Evolutionary conservation across 2,113 vertebrate species (phyloP).

Genomic region (Pandion haliaetus): DNA sequence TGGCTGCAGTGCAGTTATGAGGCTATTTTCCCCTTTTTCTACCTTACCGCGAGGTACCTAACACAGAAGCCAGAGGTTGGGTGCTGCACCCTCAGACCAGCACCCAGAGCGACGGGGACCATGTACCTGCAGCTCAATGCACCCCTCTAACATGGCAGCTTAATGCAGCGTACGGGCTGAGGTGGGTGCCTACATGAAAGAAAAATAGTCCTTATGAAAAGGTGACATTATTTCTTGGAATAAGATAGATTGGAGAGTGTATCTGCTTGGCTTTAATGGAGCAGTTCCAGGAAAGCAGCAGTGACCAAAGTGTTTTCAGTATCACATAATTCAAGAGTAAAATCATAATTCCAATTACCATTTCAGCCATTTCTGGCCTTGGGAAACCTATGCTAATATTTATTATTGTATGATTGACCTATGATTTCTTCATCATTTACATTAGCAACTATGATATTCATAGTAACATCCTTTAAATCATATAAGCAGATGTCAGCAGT

Average conservation of each 20-base stretch:
- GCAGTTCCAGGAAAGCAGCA: constrained; percentile 54
- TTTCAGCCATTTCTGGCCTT: constrained; percentile 45
- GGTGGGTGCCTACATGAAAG: not conserved
- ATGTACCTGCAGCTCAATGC: rapidly evolving
- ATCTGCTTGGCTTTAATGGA: constrained; percentile 4
- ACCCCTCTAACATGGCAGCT: not conserved
- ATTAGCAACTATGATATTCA: constrained; percentile 41
- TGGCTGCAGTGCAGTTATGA: not conserved
- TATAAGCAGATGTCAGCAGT: constrained; percentile 22
- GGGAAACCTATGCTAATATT: constrained; percentile 58
- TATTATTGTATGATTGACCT: constrained; percentile 64
- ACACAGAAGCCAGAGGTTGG: rapidly evolving
- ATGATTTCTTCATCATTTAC: constrained; percentile 55
- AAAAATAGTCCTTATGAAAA: not conserved
- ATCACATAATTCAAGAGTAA: constrained; percentile 52
- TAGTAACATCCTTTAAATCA: constrained; percentile 58
- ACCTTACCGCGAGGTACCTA: not conserved
- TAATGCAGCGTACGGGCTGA: rapidly evolving
- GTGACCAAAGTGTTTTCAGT: constrained; percentile 4
- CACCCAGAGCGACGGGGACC: not conserved
- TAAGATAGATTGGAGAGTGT: not conserved
- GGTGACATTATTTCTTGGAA: not conserved
- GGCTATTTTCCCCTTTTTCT: not conserved
- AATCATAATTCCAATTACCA: constrained; percentile 32
- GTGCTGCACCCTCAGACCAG: not conserved